A percentile compares a stretch with the other conserved stretches of the same genome.
These are phyloP conservation scores for Chondrilla cf. caribensis DNA, from an alignment of 37 sponge, comb jelly and placozoan species.

Conservation along the genomic window DNA sequence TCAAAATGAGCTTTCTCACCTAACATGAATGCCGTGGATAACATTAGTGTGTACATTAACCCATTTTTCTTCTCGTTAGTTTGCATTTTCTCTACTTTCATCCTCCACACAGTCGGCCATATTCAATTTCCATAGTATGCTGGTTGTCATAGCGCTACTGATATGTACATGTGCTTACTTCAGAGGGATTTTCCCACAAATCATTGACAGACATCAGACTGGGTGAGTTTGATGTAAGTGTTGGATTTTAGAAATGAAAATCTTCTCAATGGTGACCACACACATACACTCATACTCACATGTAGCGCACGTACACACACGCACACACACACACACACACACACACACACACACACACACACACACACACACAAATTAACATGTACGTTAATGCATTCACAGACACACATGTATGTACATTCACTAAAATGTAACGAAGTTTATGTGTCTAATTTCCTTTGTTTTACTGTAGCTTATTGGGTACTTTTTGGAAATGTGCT, in stretches of 20 bases:
- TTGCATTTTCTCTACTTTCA: no score
- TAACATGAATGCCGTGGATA: no score
- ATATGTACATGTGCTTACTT: slow-evolving; percentile 92
- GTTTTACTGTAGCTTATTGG: slow-evolving; percentile 47
- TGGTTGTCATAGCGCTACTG: slow-evolving; percentile 80
- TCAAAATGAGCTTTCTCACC: no score
- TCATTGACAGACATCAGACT: slow-evolving; percentile 78
- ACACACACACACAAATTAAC: not conserved
- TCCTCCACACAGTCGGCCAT: slow-evolving; percentile 88
- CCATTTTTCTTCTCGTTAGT: no score
- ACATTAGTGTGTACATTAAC: no score
- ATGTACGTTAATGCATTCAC: not conserved
- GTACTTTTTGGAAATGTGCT: slow-evolving; percentile 86
- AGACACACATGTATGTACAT: not conserved
- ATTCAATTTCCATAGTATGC: slow-evolving; percentile 92
- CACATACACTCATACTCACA: no score
- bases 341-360: not conserved
- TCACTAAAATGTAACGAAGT: not conserved
- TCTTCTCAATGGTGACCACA: no score
- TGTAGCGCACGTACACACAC: no score
- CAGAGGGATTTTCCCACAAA: slow-evolving; percentile 61
- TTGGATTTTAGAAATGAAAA: no score
- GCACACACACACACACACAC: no score
- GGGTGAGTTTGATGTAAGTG: slow-evolving; percentile 52
- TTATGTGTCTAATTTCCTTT: not conserved